These are phyloP conservation scores for Ptyas mucosa DNA, from an alignment of 2,113 vertebrate species.

Conservation along the genomic window DNA sequence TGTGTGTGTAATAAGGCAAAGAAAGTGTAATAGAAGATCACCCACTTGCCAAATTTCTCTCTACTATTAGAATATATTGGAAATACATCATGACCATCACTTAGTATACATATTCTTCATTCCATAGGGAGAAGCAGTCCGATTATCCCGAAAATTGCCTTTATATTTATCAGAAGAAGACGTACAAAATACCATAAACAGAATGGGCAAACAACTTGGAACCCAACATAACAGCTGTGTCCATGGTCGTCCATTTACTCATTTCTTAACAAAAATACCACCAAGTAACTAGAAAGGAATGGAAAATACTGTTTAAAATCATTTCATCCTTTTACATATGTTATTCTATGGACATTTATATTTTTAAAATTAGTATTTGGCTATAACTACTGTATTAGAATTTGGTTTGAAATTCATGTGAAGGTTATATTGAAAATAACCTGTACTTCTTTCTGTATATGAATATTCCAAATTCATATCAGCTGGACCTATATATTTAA, in stretches of 20 bases:
- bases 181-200: constrained; percentile 75
- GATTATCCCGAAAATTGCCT: constrained; percentile 85
- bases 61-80: not conserved
- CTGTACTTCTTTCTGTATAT: not conserved
- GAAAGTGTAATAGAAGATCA: not conserved
- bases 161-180: constrained; percentile 81
- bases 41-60: not conserved
- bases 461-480: not conserved
- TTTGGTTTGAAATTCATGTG: not conserved
- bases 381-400: not conserved
- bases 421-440: not conserved
- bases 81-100: not conserved
- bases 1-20: not conserved
- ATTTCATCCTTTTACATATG: constrained; percentile 43
- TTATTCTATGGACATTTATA: not conserved
- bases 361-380: not conserved
- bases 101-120: constrained; percentile 22
- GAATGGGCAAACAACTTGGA: constrained; percentile 81
- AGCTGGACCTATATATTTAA: not conserved
- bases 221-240: constrained; percentile 78
- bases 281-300: constrained; percentile 62
- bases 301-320: constrained; percentile 50
- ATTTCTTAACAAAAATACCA: constrained; percentile 80
- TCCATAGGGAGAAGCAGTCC: constrained; percentile 88
- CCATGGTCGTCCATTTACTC: constrained; percentile 87